Percentiles rank a stretch among this genome's conserved stretches.
Evolutionary conservation across 2,888 invertebrate genomes (phyloP).

Genomic region (Thymelicus lineola): DNA sequence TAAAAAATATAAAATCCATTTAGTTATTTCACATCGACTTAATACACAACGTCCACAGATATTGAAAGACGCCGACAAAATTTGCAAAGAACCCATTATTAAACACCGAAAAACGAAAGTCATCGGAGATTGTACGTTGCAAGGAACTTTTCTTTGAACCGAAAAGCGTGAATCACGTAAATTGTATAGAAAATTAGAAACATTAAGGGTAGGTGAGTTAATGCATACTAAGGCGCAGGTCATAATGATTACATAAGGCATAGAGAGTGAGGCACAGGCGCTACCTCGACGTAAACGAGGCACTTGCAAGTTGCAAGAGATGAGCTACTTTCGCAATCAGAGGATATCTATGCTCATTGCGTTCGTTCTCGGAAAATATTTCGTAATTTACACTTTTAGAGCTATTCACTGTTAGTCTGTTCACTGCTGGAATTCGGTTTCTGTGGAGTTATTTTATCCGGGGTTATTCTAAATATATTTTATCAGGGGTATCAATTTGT

Average conservation of each 20-base stretch:
- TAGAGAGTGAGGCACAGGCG: not conserved
- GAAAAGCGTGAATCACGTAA: slow-evolving; percentile 11
- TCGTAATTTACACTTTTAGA: too few relatives aligned
- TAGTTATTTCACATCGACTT: not conserved
- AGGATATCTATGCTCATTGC: too few relatives aligned
- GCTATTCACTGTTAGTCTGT: too few relatives aligned
- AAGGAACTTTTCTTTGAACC: slow-evolving; percentile 1
- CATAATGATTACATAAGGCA: not conserved
- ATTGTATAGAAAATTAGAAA: slow-evolving; percentile 22
- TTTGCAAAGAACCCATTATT: slow-evolving; percentile 5
- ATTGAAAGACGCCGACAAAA: not conserved
- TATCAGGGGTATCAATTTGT: too few relatives aligned
- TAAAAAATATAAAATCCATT: not conserved
- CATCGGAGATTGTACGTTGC: not conserved
- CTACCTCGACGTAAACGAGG: too few relatives aligned
- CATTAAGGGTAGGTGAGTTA: slow-evolving; percentile 15
- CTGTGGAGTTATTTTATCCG: too few relatives aligned
- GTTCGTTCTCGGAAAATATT: too few relatives aligned
- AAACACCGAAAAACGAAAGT: not conserved
- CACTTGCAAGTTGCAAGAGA: too few relatives aligned
- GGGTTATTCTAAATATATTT: too few relatives aligned
- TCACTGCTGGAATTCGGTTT: too few relatives aligned
- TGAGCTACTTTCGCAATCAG: too few relatives aligned
- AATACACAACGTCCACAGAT: not conserved
- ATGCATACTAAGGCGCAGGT: slow-evolving; percentile 6